Percentiles rank a stretch among this genome's conserved stretches.
Conservation (phyloP, 1,140 invertebrate species). For the Choristoneura fumiferana region DNA sequence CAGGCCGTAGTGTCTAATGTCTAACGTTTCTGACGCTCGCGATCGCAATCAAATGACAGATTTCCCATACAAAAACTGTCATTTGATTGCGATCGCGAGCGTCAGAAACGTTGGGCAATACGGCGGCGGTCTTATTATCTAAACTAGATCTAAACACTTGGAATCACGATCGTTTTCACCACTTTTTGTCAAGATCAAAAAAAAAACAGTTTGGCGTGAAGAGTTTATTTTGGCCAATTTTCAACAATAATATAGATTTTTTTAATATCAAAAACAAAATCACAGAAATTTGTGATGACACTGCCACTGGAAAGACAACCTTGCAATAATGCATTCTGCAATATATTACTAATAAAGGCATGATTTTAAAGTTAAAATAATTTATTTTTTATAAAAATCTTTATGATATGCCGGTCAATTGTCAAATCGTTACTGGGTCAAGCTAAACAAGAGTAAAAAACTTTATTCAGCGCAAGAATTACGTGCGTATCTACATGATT, state of each 20-base stretch:
- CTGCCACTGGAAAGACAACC: constrained; percentile 16
- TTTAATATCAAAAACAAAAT: constrained; percentile 41
- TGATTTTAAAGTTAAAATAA: constrained; percentile 6
- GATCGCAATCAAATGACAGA: no score
- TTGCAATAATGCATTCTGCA: constrained; percentile 1
- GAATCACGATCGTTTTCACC: no score
- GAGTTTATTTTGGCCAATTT: constrained; percentile 66
- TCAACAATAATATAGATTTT: constrained; percentile 54
- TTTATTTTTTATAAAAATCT: constrained; percentile 13
- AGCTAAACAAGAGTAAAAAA: not conserved
- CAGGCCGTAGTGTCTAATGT: no score
- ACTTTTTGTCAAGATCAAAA: no score
- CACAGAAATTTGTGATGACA: constrained; percentile 29
- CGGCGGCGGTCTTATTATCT: no score
- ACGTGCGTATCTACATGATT: not conserved
- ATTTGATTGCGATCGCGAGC: no score
- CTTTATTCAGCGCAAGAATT: not conserved
- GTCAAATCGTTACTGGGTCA: constrained; percentile 12
- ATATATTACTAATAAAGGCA: constrained; percentile 16
- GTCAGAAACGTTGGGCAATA: no score
- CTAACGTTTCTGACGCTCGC: no score
- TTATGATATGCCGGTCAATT: constrained; percentile 10
- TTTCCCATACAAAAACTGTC: no score
- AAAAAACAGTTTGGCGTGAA: constrained; percentile 47
- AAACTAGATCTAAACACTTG: no score